Conservation (phyloP, 2,113 vertebrate genomes). For the Phalacrocorax pelagicus region DNA sequence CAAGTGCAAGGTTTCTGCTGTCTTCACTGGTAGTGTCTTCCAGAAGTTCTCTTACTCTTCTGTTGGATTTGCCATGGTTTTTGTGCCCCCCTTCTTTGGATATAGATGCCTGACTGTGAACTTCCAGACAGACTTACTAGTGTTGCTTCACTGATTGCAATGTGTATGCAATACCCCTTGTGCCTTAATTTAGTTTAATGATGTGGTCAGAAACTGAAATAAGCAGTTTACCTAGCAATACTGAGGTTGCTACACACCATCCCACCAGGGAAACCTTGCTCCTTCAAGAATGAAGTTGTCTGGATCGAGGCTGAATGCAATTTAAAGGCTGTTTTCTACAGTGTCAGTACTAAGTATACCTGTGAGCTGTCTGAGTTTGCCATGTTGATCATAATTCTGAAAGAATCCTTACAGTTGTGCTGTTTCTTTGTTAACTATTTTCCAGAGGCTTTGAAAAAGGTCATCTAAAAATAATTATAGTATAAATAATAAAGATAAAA, state of each 20-base stretch:
- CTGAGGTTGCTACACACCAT: not conserved
- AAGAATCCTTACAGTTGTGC: not conserved
- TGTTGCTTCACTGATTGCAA: not conserved
- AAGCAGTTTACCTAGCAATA: not conserved
- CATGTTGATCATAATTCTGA: not conserved
- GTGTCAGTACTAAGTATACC: not conserved
- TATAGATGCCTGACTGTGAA: not conserved
- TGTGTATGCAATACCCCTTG: not conserved
- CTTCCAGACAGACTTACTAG: not conserved
- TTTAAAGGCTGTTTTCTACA: not conserved
- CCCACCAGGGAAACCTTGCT: not conserved
- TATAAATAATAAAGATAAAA: not conserved
- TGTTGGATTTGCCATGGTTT: not conserved
- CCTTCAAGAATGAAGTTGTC: not conserved
- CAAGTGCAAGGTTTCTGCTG: not conserved
- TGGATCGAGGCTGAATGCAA: not conserved
- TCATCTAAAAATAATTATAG: not conserved
- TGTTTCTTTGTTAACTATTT: not conserved
- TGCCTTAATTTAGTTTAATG: constrained; percentile 6
- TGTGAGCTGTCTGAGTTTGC: not conserved
- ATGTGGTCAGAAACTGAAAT: constrained; percentile 2
- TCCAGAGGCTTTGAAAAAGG: not conserved
- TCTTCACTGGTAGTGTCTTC: not conserved
- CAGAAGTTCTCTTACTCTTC: not conserved
- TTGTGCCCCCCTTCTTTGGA: not conserved